Base-by-base conservation (phyloP, 2,797 vertebrate genomes). In the Hydrophis major region DNA sequence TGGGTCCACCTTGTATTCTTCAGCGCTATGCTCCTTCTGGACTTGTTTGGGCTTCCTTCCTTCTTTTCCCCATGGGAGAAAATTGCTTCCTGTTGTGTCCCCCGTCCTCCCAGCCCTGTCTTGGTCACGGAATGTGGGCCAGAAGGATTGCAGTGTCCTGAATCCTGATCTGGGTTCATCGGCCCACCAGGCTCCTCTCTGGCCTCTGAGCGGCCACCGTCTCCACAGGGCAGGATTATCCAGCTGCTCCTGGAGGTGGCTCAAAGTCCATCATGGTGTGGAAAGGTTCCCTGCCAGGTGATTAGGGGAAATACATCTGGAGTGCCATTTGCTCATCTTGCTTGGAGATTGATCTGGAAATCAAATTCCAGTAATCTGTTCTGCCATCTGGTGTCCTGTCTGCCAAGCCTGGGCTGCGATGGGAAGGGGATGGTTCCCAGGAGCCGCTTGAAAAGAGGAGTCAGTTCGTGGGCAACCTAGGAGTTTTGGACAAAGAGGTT, bases 331-430 rank as follows among this genome's bases (percentile, higher is more conserved):
- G 55, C 93, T 96, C 96, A 94, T 93, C 97, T 95, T 94, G 96
- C 95, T 96, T 90, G 78, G 96, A 28, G 96, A 96, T 96, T 96
- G 96, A 96, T 92, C 96, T 96, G 96, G 95, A 96, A 96, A 96
- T 96, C 96, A 96, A 97, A 96, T 96, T 96, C 95, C 95, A 89
- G 95, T 96, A 96, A 97, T 96, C 96, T 96, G 10, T 87, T 94
- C 95, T 95, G 96, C 96, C 97, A 97, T 97, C 96, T 97, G 97
- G 95, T 94, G 94, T 94, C 50, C 18, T 42, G 92, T 94, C 92
- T 93, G 20, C 66, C 6, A 90, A 78, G 94, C 0, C 18, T 8
- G 2, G 8, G 32, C 4, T 18, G 90, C 0, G 8, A 47, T 47
- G 74, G 42, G 74, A 25, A 83, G 20, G 8, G 18, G 20, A 2